A percentile compares a stretch with the other conserved stretches of the same genome.
These are phyloP conservation scores for Macaca mulatta DNA, from an alignment of 2,113 vertebrate species.

Conservation along the genomic window DNA sequence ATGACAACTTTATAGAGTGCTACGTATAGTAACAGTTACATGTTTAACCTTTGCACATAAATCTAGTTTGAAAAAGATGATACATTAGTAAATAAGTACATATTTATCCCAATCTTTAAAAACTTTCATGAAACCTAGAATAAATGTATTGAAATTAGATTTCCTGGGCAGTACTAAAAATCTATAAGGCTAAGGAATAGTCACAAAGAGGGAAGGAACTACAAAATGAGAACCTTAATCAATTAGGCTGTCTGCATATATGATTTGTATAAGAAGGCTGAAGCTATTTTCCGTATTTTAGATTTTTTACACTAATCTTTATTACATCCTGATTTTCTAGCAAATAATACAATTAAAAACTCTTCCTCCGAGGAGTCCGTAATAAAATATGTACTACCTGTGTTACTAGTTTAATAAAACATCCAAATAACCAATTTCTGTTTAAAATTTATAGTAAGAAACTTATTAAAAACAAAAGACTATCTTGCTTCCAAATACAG, in stretches of 20 bases:
- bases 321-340: neutral
- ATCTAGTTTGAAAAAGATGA: constrained; percentile 37
- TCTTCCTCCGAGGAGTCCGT: neutral
- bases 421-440: neutral
- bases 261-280: neutral
- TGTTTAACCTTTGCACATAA: neutral
- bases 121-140: constrained; percentile 1
- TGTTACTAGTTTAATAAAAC: constrained; percentile 31
- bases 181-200: neutral
- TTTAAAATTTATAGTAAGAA: constrained; percentile 62
- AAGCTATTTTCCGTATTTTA: neutral
- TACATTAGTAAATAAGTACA: constrained; percentile 21
- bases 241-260: neutral
- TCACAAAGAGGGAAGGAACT: neutral
- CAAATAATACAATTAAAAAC: constrained; percentile 40
- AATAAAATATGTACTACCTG: neutral
- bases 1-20: neutral
- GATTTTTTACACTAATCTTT: neutral
- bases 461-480: constrained; percentile 17
- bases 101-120: neutral
- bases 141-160: neutral
- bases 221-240: neutral
- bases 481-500: constrained; percentile 18
- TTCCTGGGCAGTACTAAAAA: constrained; percentile 20
- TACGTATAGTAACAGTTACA: neutral